Evolutionary conservation across 2,888 invertebrate species (phyloP).

Genomic region (Diarsia dahlii): DNA sequence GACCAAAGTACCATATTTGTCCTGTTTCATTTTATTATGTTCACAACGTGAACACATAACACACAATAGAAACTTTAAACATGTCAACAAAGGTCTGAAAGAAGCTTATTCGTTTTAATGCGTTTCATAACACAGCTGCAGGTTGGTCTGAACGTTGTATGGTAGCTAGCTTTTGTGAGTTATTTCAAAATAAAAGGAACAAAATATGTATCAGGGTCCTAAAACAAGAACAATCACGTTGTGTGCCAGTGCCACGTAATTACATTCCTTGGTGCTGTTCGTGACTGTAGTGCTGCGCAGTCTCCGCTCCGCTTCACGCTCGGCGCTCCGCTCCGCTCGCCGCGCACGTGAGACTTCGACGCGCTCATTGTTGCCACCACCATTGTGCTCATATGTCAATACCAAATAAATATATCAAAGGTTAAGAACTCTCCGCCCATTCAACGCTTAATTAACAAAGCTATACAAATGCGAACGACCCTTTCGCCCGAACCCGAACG

Average conservation of each 20-base stretch:
- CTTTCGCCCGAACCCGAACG: conserved; percentile 13
- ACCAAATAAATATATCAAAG: conserved; percentile 61
- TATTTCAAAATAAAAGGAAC: conserved; percentile 28
- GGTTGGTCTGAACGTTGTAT: neutral
- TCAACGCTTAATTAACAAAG: conserved; percentile 48
- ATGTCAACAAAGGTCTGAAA: conserved; percentile 7
- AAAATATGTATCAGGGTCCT: conserved; percentile 36
- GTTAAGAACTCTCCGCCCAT: conserved; percentile 47
- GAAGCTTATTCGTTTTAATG: conserved; percentile 17
- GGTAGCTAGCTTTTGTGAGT: neutral
- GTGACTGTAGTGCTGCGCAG: conserved; percentile 61
- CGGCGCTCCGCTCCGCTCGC: conserved; percentile 27
- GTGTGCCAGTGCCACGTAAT: conserved; percentile 84
- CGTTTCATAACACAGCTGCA: conserved; percentile 11
- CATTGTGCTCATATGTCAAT: conserved; percentile 63
- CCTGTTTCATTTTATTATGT: conserved; percentile 8
- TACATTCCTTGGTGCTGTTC: conserved; percentile 84
- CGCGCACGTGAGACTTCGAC: conserved; percentile 54
- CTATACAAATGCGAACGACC: conserved; percentile 15
- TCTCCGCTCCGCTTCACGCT: conserved; percentile 39
- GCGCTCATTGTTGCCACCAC: conserved; percentile 59
- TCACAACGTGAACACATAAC: conserved; percentile 1
- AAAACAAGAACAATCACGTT: conserved; percentile 76
- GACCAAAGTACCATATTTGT: conserved; percentile 7
- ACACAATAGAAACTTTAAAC: conserved; percentile 25